Percentiles rank a stretch among this genome's conserved stretches.
These are phyloP conservation scores for Calosoma granatense DNA, from an alignment of 1,140 invertebrate genomes.

Conservation along the genomic window DNA sequence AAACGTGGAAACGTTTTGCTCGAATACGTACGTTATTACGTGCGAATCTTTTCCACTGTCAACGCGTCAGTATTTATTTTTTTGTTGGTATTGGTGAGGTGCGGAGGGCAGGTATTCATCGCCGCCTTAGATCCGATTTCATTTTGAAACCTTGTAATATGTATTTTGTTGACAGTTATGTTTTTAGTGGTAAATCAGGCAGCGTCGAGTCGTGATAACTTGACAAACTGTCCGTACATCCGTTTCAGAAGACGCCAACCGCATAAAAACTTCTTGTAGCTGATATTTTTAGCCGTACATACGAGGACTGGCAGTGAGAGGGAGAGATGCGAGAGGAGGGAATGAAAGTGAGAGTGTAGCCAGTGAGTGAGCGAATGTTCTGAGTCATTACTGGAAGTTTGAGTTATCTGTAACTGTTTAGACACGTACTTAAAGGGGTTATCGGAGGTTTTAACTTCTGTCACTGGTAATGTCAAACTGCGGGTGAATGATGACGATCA, in stretches of 20 bases:
- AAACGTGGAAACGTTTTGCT: background rate
- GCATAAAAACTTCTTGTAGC: background rate
- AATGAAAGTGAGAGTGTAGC: background rate
- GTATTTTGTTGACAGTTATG: constrained; percentile 5
- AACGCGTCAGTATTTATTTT: background rate
- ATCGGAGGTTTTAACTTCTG: background rate
- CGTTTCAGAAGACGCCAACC: background rate
- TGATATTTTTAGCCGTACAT: background rate
- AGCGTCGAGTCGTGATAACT: background rate
- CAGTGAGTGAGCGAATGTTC: background rate
- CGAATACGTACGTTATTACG: background rate
- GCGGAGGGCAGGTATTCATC: background rate
- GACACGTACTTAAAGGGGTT: constrained; percentile 4
- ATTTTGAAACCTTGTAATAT: background rate
- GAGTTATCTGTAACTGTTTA: constrained; percentile 8
- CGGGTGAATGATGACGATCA: background rate
- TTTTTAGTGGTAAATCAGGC: constrained; percentile 1
- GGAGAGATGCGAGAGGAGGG: background rate
- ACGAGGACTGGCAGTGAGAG: too few relatives aligned
- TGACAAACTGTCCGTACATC: constrained; percentile 5
- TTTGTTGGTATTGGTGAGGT: too few relatives aligned
- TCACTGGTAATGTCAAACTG: background rate
- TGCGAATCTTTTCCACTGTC: constrained; percentile 1
- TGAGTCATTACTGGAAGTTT: background rate
- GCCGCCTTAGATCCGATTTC: background rate